phyloP scores from a whole-genome alignment of 2,888 invertebrate genomes.

The Lepidocyrtoides sp. region DNA sequence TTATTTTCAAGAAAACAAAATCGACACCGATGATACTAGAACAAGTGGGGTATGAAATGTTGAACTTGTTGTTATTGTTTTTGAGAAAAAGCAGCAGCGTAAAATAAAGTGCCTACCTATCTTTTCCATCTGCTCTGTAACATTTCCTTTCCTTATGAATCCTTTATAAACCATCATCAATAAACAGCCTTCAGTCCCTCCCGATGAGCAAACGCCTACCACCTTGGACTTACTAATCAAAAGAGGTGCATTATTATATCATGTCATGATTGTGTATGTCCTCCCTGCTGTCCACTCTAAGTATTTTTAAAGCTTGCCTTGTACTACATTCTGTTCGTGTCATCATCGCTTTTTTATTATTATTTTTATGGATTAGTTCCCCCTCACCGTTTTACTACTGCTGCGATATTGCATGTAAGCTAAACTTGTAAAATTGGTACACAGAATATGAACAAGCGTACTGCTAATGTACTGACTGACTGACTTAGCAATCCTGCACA shows the following conservation, averaged over 20 bases:
- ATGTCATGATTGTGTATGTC: not conserved
- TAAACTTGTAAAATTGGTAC: no score
- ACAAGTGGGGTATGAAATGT: conserved; percentile 5
- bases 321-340: not conserved
- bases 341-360: not conserved
- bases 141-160: not conserved
- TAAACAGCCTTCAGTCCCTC: no score
- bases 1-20: no score
- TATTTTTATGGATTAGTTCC: not conserved
- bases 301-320: not conserved
- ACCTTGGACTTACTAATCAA: not conserved
- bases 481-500: no score
- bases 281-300: not conserved
- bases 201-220: no score
- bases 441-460: no score
- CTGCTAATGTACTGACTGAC: no score
- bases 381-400: no score
- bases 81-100: not conserved
- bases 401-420: no score
- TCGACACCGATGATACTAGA: no score
- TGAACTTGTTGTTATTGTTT: not conserved
- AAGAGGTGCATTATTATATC: not conserved
- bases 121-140: no score
- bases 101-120: not conserved
- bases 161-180: not conserved